Evolutionary conservation across 2,888 invertebrate species (phyloP), one percentile per base, ranked within the genome.

Genomic region (Eudemis profundana): DNA sequence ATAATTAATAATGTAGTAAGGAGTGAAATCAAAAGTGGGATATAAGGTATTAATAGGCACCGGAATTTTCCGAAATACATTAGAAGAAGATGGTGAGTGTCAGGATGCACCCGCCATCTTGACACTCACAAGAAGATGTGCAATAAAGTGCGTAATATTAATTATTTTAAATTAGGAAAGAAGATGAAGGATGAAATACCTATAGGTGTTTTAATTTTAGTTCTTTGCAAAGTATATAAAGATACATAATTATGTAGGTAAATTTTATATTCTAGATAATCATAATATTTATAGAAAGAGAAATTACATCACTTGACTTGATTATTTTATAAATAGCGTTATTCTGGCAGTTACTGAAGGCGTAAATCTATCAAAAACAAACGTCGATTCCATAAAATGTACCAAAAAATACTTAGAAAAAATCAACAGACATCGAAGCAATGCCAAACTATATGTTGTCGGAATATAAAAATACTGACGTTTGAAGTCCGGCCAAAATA

Each of bases 401-500:
- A 60, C 57, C 60, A 70, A 70, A 74, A 68, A 68, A 36, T 61
- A 66, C 64, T 70, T 71, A 68, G 71, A 73, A 71, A 76, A 75
- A 72, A 56, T 27, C 44, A 59, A 68, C 64, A 65, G 66, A 70
- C 69, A 69, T 74, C 67, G 67, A 66, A 70, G 64, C 72, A 72
- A 71, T 72, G 77, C 75, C 75, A 76, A 76, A 73, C 67, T 67
- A 72, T 65, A 51, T 66, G 64, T 69, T 71, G 71, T 72, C 70
- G 72, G 72, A 74, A 74, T 75, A 83, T 84, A 86, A 82, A 86
- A 86, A 85, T 85, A 85, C 71, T 81, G 81, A 81, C 78, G 83
- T 84, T 89, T 89, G 87, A 87, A 81, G 75, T 78, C 72, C 68
- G 74, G 90, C 90, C 90, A 90, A 89, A 80, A 69, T 69, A 69